Evolutionary conservation across 1,140 invertebrate genomes (phyloP).

Genomic region (Mycetomoellerius zeteki): DNA sequence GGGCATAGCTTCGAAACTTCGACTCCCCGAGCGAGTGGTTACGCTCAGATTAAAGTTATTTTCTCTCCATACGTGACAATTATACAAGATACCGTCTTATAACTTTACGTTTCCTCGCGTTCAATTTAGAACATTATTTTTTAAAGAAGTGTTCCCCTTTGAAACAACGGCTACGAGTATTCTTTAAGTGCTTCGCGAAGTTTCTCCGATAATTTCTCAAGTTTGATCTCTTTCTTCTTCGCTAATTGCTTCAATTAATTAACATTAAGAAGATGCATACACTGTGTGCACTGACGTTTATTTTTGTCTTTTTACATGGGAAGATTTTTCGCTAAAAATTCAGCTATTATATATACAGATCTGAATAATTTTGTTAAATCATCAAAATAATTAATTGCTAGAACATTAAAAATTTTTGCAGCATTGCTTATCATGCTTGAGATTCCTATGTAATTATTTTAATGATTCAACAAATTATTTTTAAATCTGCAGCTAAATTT

Average conservation of each 20-base stretch:
- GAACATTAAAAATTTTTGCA: no score
- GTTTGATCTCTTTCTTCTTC: background rate
- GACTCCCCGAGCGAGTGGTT: background rate
- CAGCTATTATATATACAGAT: no score
- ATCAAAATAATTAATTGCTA: no score
- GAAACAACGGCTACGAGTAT: background rate
- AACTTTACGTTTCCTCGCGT: slow-evolving; percentile 9
- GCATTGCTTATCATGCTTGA: no score
- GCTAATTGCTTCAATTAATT: slow-evolving; percentile 10
- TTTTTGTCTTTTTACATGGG: background rate
- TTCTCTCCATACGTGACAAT: slow-evolving; percentile 20
- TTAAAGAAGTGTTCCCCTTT: background rate
- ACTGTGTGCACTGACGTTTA: background rate
- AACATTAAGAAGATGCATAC: background rate
- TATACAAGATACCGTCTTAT: slow-evolving; percentile 36
- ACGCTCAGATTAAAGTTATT: slow-evolving; percentile 43
- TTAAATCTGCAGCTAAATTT: no score
- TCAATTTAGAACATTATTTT: slow-evolving; percentile 21
- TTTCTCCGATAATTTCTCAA: background rate
- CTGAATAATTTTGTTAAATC: no score
- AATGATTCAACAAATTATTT: no score
- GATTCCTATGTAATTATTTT: no score
- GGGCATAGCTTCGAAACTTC: slow-evolving; percentile 51
- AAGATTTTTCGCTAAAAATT: no score
- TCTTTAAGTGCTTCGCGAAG: background rate